phyloP scores from a whole-genome alignment of 2,797 vertebrate species.

The Sciurus carolinensis region DNA sequence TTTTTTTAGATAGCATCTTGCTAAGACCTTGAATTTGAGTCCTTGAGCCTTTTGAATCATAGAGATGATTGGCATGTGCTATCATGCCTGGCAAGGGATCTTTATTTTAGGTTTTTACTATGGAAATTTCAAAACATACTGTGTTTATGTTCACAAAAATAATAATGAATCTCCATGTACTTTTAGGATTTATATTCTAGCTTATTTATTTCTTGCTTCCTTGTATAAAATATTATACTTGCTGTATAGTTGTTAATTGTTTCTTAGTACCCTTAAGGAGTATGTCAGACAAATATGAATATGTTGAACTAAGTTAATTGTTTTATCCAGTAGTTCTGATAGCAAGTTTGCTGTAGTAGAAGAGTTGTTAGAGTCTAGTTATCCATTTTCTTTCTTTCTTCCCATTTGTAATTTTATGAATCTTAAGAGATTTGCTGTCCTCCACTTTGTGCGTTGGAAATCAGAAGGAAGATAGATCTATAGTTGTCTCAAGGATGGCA shows the following conservation, averaged over 20 bases:
- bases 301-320: constrained; percentile 56
- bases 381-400: constrained; percentile 11
- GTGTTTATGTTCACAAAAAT: too few species aligned
- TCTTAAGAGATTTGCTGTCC: not conserved
- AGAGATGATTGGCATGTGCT: too few species aligned
- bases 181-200: constrained; percentile 9
- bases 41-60: too few species aligned
- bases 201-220: not conserved
- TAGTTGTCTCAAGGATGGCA: not conserved
- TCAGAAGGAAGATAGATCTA: not conserved
- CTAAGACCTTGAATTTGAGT: too few species aligned
- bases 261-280: not conserved
- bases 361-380: not conserved
- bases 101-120: constrained; percentile 37
- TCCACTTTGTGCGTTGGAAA: not conserved
- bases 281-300: constrained; percentile 15
- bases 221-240: not conserved
- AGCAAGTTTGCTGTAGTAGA: not conserved
- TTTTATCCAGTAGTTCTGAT: constrained; percentile 10
- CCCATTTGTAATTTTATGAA: constrained; percentile 44
- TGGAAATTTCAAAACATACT: constrained; percentile 6
- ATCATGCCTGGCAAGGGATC: too few species aligned
- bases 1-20: too few species aligned
- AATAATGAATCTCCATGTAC: not conserved
- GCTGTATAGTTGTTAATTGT: not conserved